phyloP scores from a whole-genome alignment of 2,113 vertebrate species.

The Garra rufa region DNA sequence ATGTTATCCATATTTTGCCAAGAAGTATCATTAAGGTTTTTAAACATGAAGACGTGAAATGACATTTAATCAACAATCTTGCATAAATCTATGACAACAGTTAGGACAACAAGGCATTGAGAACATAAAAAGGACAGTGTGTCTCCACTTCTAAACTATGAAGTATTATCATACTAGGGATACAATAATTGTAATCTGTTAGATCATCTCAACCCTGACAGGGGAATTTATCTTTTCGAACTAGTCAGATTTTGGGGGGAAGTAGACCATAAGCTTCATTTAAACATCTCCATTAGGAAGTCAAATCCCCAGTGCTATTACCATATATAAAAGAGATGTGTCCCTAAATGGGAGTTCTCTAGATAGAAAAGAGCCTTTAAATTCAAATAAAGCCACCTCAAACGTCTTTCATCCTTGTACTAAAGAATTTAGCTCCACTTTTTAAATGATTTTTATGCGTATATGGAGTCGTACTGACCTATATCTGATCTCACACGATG shows the following conservation, averaged over 20 bases:
- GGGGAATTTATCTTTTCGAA: slow-evolving; percentile 81
- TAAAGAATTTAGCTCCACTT: slow-evolving; percentile 5
- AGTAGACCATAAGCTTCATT: slow-evolving; percentile 82
- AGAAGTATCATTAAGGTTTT: not conserved
- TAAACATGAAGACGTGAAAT: too few species aligned
- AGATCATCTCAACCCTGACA: slow-evolving; percentile 83
- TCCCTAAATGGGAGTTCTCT: slow-evolving; percentile 40
- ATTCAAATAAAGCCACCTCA: slow-evolving; percentile 33
- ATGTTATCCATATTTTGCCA: not conserved
- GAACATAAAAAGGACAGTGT: too few species aligned
- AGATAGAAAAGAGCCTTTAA: slow-evolving; percentile 3
- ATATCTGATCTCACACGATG: slow-evolving; percentile 13
- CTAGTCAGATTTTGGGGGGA: slow-evolving; percentile 76
- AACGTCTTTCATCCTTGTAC: slow-evolving; percentile 21
- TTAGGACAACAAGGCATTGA: too few species aligned
- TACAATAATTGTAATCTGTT: slow-evolving; percentile 85
- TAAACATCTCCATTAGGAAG: slow-evolving; percentile 79
- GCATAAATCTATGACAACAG: not conserved
- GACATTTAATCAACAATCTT: too few species aligned
- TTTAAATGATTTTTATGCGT: slow-evolving; percentile 6
- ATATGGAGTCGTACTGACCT: not conserved
- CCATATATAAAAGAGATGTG: slow-evolving; percentile 26
- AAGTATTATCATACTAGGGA: slow-evolving; percentile 68
- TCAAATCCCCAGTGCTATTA: slow-evolving; percentile 65
- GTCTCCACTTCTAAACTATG: too few species aligned